Percentiles rank a stretch among this genome's conserved stretches.
These are phyloP conservation scores for Pristionchus maxplancki DNA, from an alignment of 2,888 invertebrate species.

Conservation along the genomic window DNA sequence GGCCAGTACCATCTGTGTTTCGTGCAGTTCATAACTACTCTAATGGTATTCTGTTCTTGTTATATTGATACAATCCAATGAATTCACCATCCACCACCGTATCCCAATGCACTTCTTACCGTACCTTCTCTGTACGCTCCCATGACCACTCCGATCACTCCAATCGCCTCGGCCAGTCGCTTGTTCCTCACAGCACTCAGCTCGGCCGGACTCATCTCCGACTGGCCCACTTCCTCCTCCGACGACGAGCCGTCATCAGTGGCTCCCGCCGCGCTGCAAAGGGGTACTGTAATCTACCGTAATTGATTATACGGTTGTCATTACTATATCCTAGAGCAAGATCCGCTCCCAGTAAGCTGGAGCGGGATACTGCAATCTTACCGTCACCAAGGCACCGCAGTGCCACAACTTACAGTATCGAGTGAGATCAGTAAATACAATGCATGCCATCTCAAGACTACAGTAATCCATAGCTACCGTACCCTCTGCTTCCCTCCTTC, in stretches of 20 bases:
- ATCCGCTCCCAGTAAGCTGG: too few species aligned
- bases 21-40: too few species aligned
- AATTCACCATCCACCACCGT: background rate
- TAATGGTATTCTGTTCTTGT: too few species aligned
- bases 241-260: background rate
- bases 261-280: background rate
- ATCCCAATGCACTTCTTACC: background rate
- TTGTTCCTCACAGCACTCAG: constrained; percentile 35
- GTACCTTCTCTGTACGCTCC: constrained; percentile 46
- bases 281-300: background rate
- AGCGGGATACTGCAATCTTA: too few species aligned
- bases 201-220: constrained; percentile 17
- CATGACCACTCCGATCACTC: constrained; percentile 25
- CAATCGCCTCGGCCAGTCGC: constrained; percentile 25
- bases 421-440: too few species aligned
- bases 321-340: too few species aligned
- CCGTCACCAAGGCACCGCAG: too few species aligned
- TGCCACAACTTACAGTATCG: too few species aligned
- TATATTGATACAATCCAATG: background rate
- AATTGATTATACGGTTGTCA: too few species aligned
- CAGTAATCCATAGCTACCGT: background rate
- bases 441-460: background rate
- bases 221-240: constrained; percentile 40
- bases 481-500: constrained; percentile 25
- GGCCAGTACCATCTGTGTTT: too few species aligned